Evolutionary conservation across 1,140 invertebrate species (phyloP).

Genomic region (Zaprionus inermis): DNA sequence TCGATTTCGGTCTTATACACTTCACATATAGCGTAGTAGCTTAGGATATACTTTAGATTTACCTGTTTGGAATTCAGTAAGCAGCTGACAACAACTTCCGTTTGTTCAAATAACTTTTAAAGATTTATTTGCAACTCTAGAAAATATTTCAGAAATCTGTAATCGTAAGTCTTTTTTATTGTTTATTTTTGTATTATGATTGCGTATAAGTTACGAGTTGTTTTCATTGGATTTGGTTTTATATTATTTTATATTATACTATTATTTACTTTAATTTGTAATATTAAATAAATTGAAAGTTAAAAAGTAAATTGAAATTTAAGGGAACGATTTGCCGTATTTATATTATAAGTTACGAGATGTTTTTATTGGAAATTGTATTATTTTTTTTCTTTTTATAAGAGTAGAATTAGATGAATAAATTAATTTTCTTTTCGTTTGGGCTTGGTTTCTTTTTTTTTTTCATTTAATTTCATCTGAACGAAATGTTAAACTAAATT

Average conservation of each 20-base stretch:
- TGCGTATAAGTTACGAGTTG: not conserved
- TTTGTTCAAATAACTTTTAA: not conserved
- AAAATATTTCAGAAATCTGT: not conserved
- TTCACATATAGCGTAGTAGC: not conserved
- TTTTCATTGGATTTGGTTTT: not conserved
- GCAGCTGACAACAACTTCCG: not conserved
- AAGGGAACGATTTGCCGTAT: not conserved
- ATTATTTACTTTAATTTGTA: too few relatives aligned
- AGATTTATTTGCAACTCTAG: not conserved
- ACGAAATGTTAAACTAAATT: too few relatives aligned
- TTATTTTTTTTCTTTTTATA: too few relatives aligned
- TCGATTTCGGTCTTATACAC: not conserved
- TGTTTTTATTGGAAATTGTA: too few relatives aligned
- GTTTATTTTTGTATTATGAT: not conserved
- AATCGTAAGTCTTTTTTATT: not conserved
- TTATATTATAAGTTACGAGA: too few relatives aligned
- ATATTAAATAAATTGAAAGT: too few relatives aligned
- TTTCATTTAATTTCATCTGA: too few relatives aligned
- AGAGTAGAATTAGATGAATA: too few relatives aligned
- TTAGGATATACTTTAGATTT: not conserved
- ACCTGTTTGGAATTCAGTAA: conserved; percentile 1
- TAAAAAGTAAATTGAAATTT: not conserved
- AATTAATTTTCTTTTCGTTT: too few relatives aligned
- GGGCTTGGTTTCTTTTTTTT: too few relatives aligned
- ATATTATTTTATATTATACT: too few relatives aligned